Percentiles rank a stretch among this genome's conserved stretches.
Conservation (phyloP, 2,113 vertebrate species). For the Illadopsis cleaveri region DNA sequence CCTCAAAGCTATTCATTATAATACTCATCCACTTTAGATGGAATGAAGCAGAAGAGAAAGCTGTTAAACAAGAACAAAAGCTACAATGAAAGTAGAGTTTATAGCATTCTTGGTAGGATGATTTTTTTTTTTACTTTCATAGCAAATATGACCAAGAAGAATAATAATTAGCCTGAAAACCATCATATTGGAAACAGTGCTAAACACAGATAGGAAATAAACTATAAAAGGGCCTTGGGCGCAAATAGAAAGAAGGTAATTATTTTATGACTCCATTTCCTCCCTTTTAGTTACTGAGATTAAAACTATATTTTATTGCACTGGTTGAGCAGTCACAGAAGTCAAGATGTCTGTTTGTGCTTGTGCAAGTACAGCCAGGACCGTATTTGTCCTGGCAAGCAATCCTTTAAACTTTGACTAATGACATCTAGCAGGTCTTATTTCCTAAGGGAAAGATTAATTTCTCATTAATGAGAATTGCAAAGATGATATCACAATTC, state of each 20-base stretch:
- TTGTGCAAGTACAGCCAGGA: background rate
- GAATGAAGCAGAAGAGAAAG: background rate
- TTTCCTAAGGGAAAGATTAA: conserved; percentile 40
- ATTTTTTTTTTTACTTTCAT: background rate
- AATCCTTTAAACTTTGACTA: background rate
- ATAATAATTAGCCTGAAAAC: background rate
- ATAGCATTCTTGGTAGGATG: background rate
- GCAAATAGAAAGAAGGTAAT: background rate
- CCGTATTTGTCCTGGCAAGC: conserved; percentile 8
- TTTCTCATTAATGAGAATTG: conserved; percentile 32
- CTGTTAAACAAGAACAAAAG: background rate
- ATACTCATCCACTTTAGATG: background rate
- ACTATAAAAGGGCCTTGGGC: background rate
- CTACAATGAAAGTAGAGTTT: background rate
- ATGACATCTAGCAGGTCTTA: background rate
- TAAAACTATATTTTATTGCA: background rate
- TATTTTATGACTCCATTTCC: conserved; percentile 6
- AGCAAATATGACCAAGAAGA: background rate
- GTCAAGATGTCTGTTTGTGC: background rate
- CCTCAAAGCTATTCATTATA: background rate
- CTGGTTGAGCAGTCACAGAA: background rate
- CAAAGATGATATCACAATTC: conserved; percentile 23
- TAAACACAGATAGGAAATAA: conserved; percentile 1
- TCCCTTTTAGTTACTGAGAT: background rate
- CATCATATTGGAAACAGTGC: background rate